phyloP scores from a whole-genome alignment of 2,888 invertebrate genomes.

The Cephus runcator region DNA sequence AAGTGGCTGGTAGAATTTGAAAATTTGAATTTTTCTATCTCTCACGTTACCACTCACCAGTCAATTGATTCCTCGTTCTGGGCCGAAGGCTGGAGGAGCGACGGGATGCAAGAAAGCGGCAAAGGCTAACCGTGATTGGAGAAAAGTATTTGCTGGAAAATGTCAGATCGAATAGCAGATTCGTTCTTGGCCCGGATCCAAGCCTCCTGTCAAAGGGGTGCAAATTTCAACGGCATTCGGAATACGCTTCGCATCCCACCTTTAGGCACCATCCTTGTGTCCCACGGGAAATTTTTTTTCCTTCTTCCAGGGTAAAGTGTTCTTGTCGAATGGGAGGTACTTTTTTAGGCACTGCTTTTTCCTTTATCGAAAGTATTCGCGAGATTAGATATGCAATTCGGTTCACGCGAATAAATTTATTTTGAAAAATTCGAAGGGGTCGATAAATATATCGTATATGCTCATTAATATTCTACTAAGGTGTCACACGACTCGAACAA shows the following conservation, averaged over 20 bases:
- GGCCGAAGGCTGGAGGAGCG: not conserved
- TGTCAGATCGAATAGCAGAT: not conserved
- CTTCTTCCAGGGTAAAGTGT: not conserved
- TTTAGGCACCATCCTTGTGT: not conserved
- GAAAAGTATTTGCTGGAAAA: not conserved
- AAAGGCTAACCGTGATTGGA: not conserved
- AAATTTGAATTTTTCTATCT: not conserved
- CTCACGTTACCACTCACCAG: not conserved
- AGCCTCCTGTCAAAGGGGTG: not conserved
- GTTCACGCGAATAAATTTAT: not conserved
- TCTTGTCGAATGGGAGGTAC: not conserved
- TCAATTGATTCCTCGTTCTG: not conserved
- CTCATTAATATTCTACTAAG: too few species aligned
- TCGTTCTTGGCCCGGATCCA: not conserved
- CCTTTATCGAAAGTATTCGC: not conserved
- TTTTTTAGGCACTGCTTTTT: not conserved
- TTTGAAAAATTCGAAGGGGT: too few species aligned
- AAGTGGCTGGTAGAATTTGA: not conserved
- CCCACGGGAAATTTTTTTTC: not conserved
- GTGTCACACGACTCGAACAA: not conserved
- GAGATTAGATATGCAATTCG: not conserved
- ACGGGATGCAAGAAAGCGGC: not conserved
- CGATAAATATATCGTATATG: too few species aligned
- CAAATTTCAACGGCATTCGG: not conserved
- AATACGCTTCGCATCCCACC: not conserved